A percentile compares a stretch with the other conserved stretches of the same genome.
Evolutionary conservation across 2,888 invertebrate genomes (phyloP).

Genomic region (Lacanobia wlatinum): DNA sequence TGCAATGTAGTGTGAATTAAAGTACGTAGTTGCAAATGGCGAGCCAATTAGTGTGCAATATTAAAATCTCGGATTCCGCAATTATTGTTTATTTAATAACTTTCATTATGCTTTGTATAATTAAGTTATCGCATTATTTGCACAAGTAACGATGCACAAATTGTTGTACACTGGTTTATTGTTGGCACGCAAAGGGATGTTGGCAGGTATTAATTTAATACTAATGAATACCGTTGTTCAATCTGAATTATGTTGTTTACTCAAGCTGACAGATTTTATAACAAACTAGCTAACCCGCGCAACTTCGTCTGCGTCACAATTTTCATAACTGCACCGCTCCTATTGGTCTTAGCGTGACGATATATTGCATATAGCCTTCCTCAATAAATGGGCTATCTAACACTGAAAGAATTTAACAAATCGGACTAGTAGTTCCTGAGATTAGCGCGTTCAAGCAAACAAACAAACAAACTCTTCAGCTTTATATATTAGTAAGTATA

Average conservation of each 20-base stretch:
- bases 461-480: too few species aligned
- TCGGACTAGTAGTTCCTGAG: too few species aligned
- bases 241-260: not conserved
- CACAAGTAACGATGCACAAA: slow-evolving; percentile 14
- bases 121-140: slow-evolving; percentile 12
- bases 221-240: not conserved
- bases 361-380: too few species aligned
- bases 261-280: not conserved
- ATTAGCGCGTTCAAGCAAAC: too few species aligned
- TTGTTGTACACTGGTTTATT: slow-evolving; percentile 1
- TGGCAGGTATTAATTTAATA: slow-evolving; percentile 10
- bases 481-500: too few species aligned
- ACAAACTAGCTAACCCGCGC: too few species aligned
- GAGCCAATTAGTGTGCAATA: slow-evolving; percentile 39
- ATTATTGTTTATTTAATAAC: slow-evolving; percentile 12
- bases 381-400: too few species aligned
- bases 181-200: not conserved
- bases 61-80: slow-evolving; percentile 35
- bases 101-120: not conserved
- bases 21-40: slow-evolving; percentile 37
- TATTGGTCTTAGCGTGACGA: too few species aligned
- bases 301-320: too few species aligned
- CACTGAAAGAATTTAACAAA: too few species aligned
- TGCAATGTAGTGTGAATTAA: slow-evolving; percentile 69
- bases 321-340: too few species aligned